Base-by-base conservation (phyloP, 2,113 vertebrate species). In the Oncorhynchus mykiss region DNA sequence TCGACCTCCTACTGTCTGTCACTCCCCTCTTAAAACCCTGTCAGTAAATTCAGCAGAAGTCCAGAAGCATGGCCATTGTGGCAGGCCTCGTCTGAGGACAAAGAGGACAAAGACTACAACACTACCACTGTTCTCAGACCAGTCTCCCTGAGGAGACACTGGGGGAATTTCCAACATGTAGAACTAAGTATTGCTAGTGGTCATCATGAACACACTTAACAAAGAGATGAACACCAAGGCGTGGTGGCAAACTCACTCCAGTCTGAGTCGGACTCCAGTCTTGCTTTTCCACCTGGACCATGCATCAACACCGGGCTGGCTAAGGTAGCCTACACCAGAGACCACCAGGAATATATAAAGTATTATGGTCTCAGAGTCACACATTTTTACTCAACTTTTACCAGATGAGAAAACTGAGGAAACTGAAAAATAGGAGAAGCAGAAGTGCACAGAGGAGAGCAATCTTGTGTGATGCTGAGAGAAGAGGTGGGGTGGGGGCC, bases 121-220 rank as follows among this genome's bases (percentile, higher is more conserved):
- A 67, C 65, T 5, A 67, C 25, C 65, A 67, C 65, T 67, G 65
- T 67, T 67, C 65, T 67, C 65, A 27, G 27, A 13, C 24, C 11
- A 67, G 24, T 11, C 27, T 67, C 65, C 11, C 27, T 16, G 27
- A 12, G 27, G 25, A 20, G 12, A 29, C 65, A 67, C 54, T 16
- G 65, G 65, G 65, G 27, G 65, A 67, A 24, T 31, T 67, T 67
- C 65, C 12, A 14, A 24, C 3, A 29, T 31, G 27, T 29, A 67
- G 13, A 27, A 14, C 27, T 27, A 67, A 6, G 65, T 16, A 67
- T 27, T 11, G 18, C 54, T 20, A 14, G 54, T 20, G 20, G 14
- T 14, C 54, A 57, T 45, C 54, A 57, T 57, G 54, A 14, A 57
- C 54, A 20, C 54, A 57, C 54, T 18, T 20, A 20, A 57, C 54